Evolutionary conservation across 2,113 vertebrate genomes (phyloP).

Genomic region (Pongo pygmaeus): DNA sequence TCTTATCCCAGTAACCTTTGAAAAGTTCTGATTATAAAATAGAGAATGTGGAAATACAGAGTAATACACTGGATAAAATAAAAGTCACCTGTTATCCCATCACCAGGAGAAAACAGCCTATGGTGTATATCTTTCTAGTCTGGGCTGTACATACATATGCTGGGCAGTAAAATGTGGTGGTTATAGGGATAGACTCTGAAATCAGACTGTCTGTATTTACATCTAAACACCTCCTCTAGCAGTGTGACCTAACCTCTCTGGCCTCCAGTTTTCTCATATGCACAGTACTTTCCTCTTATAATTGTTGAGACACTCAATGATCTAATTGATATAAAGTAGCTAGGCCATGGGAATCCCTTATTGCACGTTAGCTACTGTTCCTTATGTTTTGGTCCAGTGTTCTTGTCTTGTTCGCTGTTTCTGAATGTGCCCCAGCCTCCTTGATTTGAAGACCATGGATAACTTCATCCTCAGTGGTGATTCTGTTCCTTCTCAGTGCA

Average conservation of each 20-base stretch:
- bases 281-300: background rate
- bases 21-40: background rate
- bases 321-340: background rate
- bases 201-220: background rate
- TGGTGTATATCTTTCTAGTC: background rate
- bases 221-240: background rate
- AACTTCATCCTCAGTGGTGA: background rate
- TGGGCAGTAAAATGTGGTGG: background rate
- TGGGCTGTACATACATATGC: background rate
- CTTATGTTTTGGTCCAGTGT: rapidly evolving
- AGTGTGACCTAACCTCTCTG: background rate
- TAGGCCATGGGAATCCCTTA: background rate
- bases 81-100: background rate
- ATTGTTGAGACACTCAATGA: background rate
- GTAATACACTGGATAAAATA: background rate
- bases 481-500: background rate
- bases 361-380: background rate
- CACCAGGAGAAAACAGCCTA: background rate
- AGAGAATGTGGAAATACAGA: background rate
- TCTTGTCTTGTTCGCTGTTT: background rate
- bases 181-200: background rate
- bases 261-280: background rate
- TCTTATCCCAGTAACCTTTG: background rate
- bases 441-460: background rate
- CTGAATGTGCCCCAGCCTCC: background rate